Evolutionary conservation across 2,797 vertebrate genomes (phyloP).

Genomic region (Leptatherina wallacei): DNA sequence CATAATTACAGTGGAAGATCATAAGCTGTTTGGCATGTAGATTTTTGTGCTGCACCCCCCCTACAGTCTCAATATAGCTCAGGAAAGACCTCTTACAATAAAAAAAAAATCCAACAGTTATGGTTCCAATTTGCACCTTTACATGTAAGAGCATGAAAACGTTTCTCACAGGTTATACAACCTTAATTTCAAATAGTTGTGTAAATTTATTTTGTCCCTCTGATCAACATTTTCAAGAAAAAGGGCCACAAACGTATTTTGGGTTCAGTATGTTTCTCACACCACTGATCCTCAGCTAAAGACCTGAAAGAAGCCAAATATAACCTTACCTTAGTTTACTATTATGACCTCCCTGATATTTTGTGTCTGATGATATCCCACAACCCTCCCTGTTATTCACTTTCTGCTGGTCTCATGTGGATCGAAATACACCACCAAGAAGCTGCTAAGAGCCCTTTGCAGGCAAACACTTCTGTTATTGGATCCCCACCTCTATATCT

Average conservation of each 20-base stretch:
- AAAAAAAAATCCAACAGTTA: neutral
- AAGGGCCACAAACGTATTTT: constrained; percentile 5
- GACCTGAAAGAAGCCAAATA: constrained; percentile 14
- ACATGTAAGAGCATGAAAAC: constrained; percentile 49
- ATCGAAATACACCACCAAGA: constrained; percentile 47
- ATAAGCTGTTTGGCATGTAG: constrained; percentile 51
- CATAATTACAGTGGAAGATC: constrained; percentile 63
- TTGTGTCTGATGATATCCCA: constrained; percentile 55
- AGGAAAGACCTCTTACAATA: constrained; percentile 19
- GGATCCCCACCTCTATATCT: constrained; percentile 33
- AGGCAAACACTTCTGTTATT: constrained; percentile 29
- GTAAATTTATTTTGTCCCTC: constrained; percentile 16
- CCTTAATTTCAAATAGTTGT: constrained; percentile 52
- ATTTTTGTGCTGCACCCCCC: constrained; percentile 56
- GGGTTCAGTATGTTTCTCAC: constrained; percentile 9
- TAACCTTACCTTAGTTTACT: constrained; percentile 12
- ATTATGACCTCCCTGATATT: constrained; percentile 47
- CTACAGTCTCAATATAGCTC: constrained; percentile 52
- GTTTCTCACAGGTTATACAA: constrained; percentile 37
- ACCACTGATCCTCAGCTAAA: constrained; percentile 14
- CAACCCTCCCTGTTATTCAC: constrained; percentile 52
- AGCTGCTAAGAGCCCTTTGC: constrained; percentile 60
- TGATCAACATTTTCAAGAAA: constrained; percentile 4
- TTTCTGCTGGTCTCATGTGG: constrained; percentile 44
- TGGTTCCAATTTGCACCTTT: constrained; percentile 28